Evolutionary conservation across 2,113 vertebrate species (phyloP).

Genomic region (Pterocles gutturalis): DNA sequence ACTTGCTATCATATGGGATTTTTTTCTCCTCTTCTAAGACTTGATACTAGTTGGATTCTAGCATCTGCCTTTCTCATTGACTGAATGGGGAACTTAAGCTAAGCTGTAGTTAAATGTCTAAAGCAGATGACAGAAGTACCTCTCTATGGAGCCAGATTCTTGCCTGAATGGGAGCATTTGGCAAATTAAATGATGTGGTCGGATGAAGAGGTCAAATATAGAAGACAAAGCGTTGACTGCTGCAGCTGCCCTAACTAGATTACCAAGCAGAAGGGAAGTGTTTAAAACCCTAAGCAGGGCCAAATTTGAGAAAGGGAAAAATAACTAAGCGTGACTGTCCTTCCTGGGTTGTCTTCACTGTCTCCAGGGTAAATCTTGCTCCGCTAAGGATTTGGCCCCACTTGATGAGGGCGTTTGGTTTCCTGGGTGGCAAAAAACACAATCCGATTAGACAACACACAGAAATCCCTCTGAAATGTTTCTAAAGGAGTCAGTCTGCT

Average conservation of each 20-base stretch:
- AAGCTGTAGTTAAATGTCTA: constrained; percentile 36
- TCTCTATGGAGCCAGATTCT: constrained; percentile 38
- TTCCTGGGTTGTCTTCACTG: neutral
- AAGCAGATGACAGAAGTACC: constrained; percentile 60
- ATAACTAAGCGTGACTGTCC: neutral
- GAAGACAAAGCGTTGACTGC: constrained; percentile 56
- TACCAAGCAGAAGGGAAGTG: constrained; percentile 48
- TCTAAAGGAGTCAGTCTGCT: constrained; percentile 49
- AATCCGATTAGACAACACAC: constrained; percentile 50
- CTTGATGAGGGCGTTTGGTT: neutral
- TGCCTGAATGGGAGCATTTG: constrained; percentile 66
- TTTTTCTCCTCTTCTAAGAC: neutral
- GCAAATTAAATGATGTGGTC: constrained; percentile 65
- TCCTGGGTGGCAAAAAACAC: neutral
- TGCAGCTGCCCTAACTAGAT: constrained; percentile 63
- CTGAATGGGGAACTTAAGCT: neutral
- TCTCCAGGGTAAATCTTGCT: neutral
- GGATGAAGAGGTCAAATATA: constrained; percentile 35
- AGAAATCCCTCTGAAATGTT: constrained; percentile 39
- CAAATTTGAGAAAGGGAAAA: neutral
- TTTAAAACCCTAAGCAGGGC: constrained; percentile 18
- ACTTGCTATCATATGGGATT: neutral
- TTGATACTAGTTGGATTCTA: neutral
- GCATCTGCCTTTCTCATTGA: constrained; percentile 30
- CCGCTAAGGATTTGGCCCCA: neutral